A percentile compares a stretch with the other conserved stretches of the same genome.
Evolutionary conservation across 2,113 vertebrate species (phyloP).

Genomic region (Cyprinodon variegatus): DNA sequence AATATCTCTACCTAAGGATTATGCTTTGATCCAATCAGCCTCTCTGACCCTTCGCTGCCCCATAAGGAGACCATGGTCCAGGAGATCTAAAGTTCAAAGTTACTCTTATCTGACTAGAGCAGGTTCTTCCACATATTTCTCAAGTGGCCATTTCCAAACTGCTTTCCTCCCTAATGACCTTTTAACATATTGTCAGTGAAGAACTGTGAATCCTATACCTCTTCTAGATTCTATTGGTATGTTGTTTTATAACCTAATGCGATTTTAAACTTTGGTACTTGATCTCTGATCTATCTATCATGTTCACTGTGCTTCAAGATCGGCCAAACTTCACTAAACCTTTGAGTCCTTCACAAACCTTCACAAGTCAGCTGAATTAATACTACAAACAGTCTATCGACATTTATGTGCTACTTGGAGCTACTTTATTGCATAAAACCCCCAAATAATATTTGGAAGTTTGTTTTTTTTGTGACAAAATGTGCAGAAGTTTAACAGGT

Average conservation of each 20-base stretch:
- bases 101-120: too few relatives aligned
- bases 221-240: too few relatives aligned
- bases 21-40: neutral
- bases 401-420: neutral
- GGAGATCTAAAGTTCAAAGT: too few relatives aligned
- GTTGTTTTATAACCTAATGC: too few relatives aligned
- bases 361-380: neutral
- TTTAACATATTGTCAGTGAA: neutral
- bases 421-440: neutral
- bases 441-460: neutral
- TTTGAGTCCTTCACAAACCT: neutral
- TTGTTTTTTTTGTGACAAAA: neutral
- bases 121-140: neutral
- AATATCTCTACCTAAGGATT: neutral
- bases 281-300: neutral
- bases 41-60: neutral
- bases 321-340: neutral
- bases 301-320: too few relatives aligned
- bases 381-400: too few relatives aligned
- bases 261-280: too few relatives aligned
- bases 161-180: neutral
- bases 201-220: neutral
- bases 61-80: too few relatives aligned
- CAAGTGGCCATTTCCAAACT: neutral
- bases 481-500: neutral